Percentiles rank a stretch among this genome's conserved stretches.
These are phyloP conservation scores for Aquatica leii DNA, from an alignment of 2,888 invertebrate species.

Conservation along the genomic window DNA sequence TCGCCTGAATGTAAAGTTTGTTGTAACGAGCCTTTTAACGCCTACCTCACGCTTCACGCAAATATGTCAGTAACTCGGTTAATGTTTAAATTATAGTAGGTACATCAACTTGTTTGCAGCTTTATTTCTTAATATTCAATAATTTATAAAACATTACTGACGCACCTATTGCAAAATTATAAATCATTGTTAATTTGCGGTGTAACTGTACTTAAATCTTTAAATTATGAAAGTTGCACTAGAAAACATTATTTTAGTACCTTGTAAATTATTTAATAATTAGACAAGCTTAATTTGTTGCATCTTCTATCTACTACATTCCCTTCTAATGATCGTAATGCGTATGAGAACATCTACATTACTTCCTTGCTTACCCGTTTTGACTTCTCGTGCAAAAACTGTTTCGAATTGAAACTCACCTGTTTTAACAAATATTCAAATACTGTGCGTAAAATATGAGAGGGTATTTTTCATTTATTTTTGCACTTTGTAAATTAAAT, in stretches of 20 bases:
- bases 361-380: too few relatives aligned
- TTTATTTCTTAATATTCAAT: constrained; percentile 27
- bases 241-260: constrained; percentile 18
- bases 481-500: too few relatives aligned
- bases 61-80: constrained; percentile 27
- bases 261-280: constrained; percentile 12
- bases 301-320: neutral
- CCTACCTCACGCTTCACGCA: constrained; percentile 24
- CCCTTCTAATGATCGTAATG: neutral
- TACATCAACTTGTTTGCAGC: constrained; percentile 16
- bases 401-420: too few relatives aligned
- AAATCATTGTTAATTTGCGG: constrained; percentile 16
- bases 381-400: too few relatives aligned
- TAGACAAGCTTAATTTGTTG: constrained; percentile 13
- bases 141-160: constrained; percentile 21
- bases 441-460: too few relatives aligned
- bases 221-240: constrained; percentile 7
- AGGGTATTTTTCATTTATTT: too few relatives aligned
- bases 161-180: constrained; percentile 21
- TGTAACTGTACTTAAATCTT: constrained; percentile 7
- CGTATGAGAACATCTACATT: neutral
- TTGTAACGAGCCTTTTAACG: constrained; percentile 28
- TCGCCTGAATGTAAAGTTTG: constrained; percentile 24
- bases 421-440: too few relatives aligned
- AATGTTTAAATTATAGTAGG: constrained; percentile 19